Evolutionary conservation across 2,888 invertebrate genomes (phyloP).

Genomic region (Stenodera caucasica): DNA sequence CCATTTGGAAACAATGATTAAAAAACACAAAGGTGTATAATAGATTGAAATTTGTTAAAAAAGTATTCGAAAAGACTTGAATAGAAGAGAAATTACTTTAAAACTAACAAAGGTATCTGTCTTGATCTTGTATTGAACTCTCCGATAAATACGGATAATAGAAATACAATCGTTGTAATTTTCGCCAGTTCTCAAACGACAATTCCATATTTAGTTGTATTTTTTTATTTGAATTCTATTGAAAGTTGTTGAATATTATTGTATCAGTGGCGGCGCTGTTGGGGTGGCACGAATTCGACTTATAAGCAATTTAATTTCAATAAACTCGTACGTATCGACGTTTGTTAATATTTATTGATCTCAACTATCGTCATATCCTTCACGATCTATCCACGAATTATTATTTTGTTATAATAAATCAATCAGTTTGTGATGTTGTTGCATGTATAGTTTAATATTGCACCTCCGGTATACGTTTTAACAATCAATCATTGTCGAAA

Average conservation of each 20-base stretch:
- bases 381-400: neutral
- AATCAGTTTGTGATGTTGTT: neutral
- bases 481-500: constrained; percentile 6
- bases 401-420: neutral
- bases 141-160: neutral
- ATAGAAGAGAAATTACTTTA: neutral
- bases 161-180: neutral
- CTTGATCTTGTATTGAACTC: neutral
- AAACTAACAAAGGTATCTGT: neutral
- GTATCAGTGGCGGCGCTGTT: neutral
- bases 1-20: constrained; percentile 7
- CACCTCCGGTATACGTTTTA: neutral
- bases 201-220: neutral
- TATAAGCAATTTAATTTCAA: neutral
- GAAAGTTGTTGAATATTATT: no score
- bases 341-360: neutral
- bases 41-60: neutral
- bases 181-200: neutral
- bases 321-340: neutral
- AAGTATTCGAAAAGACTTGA: neutral
- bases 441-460: neutral
- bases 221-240: neutral
- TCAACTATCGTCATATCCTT: neutral
- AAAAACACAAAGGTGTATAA: neutral
- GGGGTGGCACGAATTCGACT: neutral